These are phyloP conservation scores for Metopolophium dirhodum DNA, from an alignment of 1,140 invertebrate species.

Conservation along the genomic window DNA sequence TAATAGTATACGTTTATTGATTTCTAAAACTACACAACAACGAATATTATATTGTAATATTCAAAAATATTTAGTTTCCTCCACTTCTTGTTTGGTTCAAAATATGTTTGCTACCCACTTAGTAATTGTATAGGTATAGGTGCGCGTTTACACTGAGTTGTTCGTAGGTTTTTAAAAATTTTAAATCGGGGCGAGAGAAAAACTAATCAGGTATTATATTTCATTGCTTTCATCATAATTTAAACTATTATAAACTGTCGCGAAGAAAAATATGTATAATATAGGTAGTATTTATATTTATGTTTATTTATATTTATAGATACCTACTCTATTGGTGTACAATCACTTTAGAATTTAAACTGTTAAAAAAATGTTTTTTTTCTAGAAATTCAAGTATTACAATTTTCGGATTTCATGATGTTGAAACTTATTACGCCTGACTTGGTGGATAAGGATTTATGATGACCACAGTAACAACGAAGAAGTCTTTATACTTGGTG, in stretches of 20 bases:
- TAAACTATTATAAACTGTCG: neutral
- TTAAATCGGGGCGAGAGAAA: neutral
- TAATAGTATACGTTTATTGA: neutral
- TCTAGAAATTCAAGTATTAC: too few species aligned
- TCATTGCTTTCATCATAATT: neutral
- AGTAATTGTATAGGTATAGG: neutral
- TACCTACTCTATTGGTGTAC: neutral
- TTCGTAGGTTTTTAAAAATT: neutral
- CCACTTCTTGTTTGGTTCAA: neutral
- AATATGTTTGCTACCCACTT: neutral
- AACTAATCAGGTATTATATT: neutral
- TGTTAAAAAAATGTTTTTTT: too few species aligned
- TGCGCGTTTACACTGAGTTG: neutral
- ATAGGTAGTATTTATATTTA: neutral
- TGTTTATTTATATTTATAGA: too few species aligned
- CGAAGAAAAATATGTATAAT: neutral
- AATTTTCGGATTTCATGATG: too few species aligned
- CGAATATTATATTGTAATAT: neutral
- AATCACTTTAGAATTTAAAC: neutral
- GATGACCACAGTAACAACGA: neutral
- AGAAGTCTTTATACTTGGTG: neutral
- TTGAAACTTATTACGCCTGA: neutral
- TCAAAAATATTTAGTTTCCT: neutral
- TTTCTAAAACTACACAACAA: constrained; percentile 26
- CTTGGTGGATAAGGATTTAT: neutral